Evolutionary conservation across 2,797 vertebrate species (phyloP), one percentile per base, ranked within the genome.

Genomic region (Melanogrammus aeglefinus): DNA sequence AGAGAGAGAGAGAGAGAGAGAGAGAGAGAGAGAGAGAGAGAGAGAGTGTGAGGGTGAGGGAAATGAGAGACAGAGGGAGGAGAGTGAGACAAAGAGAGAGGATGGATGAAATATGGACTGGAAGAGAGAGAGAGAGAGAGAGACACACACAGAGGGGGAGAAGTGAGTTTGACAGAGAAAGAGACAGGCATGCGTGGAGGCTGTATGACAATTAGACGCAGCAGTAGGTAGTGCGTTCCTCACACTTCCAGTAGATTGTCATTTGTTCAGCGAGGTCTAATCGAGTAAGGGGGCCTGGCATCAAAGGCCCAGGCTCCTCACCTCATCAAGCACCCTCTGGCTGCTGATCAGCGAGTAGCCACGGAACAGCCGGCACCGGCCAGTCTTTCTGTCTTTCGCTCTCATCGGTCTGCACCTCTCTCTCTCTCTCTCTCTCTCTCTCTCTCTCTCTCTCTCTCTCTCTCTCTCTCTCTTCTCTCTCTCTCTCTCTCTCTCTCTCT

Each of bases 201-300:
- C 35, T 77, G 75, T 78, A 79, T 24, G 80, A 33, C 84, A 83
- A 85, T 81, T 74, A 82, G 73, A 6, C 79, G 72, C 79, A 44
- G 38, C 66, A 29, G 76, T 24, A 44, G 75, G 39, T 38, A 35
- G 27, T 12, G 29, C 71, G 73, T 31, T 31, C 73, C 81, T 57
- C 77, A 84, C 76, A 71, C 79, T 75, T 73, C 29, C 47, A 29
- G 69, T 79, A 77, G 75, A 88, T 87, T 85, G 87, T 89, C 57
- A 85, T 89, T 82, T 84, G 79, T 75, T 89, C 38, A 5, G 80
- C 70, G 73, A 78, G 83, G 82, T 85, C 78, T 81, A 80, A 87
- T 85, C 81, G 8, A 9, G 38, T 72, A 72, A 72, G 36, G 33
- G 85, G 79, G 76, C 31, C 31, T 1, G 77, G 51, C 82, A 86